A percentile compares a stretch with the other conserved stretches of the same genome.
Evolutionary conservation across 2,113 vertebrate species (phyloP).

Genomic region (Tricholaema leucomelas): DNA sequence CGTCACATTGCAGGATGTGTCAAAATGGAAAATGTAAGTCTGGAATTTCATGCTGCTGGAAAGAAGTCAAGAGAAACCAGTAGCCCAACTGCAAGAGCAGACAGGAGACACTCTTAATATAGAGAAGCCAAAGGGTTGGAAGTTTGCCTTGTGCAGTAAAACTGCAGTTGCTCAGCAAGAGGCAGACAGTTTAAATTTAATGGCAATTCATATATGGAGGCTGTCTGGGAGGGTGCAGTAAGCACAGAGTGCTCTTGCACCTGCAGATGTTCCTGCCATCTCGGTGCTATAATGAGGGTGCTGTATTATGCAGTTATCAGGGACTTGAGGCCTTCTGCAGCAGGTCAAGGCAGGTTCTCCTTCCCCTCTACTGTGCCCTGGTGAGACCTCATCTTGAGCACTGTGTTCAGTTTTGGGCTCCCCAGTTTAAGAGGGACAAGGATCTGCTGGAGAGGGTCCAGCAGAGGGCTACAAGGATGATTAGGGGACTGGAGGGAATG

Average conservation of each 20-base stretch:
- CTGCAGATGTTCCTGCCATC: neutral
- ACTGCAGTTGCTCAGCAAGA: neutral
- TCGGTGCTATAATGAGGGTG: neutral
- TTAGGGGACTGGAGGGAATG: too few species aligned
- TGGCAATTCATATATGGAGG: neutral
- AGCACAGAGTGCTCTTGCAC: neutral
- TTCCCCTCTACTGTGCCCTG: too few species aligned
- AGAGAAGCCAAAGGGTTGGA: neutral
- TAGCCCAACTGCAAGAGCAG: neutral
- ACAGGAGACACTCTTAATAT: neutral
- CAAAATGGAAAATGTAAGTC: conserved; percentile 10
- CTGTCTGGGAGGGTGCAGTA: neutral
- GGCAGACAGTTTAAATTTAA: neutral
- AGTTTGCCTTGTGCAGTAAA: neutral
- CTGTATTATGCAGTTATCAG: neutral
- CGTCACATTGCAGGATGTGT: neutral
- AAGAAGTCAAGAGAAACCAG: neutral
- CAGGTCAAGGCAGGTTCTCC: too few species aligned
- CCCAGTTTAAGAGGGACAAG: too few species aligned
- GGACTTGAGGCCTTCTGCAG: neutral
- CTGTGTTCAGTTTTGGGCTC: too few species aligned
- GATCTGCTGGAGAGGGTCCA: too few species aligned
- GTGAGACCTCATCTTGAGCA: too few species aligned
- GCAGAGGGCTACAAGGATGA: too few species aligned
- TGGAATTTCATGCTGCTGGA: conserved; percentile 7